These are phyloP conservation scores for Ophraella communa DNA, from an alignment of 2,888 invertebrate species.

Conservation along the genomic window DNA sequence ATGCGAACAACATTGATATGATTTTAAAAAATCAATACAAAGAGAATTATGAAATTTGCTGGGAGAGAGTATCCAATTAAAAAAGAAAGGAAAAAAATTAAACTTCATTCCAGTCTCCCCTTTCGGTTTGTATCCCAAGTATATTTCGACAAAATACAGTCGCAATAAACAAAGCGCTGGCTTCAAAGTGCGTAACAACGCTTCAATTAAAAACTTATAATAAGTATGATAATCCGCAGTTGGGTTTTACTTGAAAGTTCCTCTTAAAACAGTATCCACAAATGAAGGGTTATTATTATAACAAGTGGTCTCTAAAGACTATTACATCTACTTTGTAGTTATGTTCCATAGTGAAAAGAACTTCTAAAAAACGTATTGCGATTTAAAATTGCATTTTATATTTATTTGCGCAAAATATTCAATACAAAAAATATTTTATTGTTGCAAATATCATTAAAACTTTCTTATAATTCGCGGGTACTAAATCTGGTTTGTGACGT, in stretches of 20 bases:
- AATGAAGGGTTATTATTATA: slow-evolving; percentile 25
- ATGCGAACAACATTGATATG: neutral
- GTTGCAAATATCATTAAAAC: too few relatives aligned
- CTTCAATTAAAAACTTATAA: slow-evolving; percentile 32
- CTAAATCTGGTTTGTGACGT: too few relatives aligned
- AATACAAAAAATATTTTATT: neutral
- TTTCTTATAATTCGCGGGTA: too few relatives aligned
- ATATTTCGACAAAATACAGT: slow-evolving; percentile 11
- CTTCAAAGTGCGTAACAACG: slow-evolving; percentile 27
- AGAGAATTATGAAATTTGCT: neutral
- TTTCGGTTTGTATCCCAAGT: neutral
- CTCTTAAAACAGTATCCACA: slow-evolving; percentile 27
- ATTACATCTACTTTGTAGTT: slow-evolving; percentile 15
- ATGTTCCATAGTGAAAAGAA: neutral
- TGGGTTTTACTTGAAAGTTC: slow-evolving; percentile 21
- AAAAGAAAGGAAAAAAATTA: neutral
- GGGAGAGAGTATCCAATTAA: neutral
- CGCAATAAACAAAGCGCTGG: slow-evolving; percentile 20
- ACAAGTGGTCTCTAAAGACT: slow-evolving; percentile 19
- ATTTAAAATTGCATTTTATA: neutral
- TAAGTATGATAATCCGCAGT: slow-evolving; percentile 29
- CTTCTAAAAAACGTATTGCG: neutral
- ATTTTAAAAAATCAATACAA: neutral
- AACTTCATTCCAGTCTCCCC: neutral
- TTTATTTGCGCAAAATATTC: neutral